Base-by-base conservation (phyloP, 2,888 invertebrate species). In the Aporophyla nigra region DNA sequence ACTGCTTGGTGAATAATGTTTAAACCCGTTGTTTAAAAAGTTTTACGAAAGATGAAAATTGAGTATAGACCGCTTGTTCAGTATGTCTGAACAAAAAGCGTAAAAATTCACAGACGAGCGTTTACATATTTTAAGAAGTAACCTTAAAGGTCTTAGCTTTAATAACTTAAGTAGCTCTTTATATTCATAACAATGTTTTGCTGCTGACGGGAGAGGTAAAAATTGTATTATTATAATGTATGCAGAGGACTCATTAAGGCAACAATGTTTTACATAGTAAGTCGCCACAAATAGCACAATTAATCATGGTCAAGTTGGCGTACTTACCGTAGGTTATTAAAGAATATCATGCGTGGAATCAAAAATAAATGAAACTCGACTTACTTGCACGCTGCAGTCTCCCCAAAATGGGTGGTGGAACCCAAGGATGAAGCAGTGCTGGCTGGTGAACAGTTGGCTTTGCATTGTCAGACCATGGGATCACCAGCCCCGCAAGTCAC, bases 401-500 rank as follows among this genome's bases (percentile, higher is more conserved):
- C 98, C 33, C 98, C 98, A 10, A 98, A 98, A 90, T 98, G 98
- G 97, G 96, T 98, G 74, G 94, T 97, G 89, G 98, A 98, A 91
- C 98, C 98, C 16, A 97, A 97, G 90, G 98, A 98, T 92, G 97
- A 97, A 87, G 97, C 98, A 73, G 98, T 98, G 66, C 97, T 98
- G 85, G 97, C 98, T 70, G 98, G 98, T 53, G 98, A 98, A 89
- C 94, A 97, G 5, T 96, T 98, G 74, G 96, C 97, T 9, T 94
- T 98, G 84, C 97, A 97, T 85, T 98, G 98, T 90, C 97, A 97
- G 90, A 98, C 98, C 16, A 97, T 98, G 71, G 98, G 98, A 56
- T 98, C 98, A 90, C 98, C 98, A 0, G 92, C 96, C 43, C 98
- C 98, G 14, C 97, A 97, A 89, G 97, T 98, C 90, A 97, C 97